Evolutionary conservation across 2,113 vertebrate species (phyloP), one percentile per base, ranked within the genome.

Genomic region (Xiphorhynchus elegans): DNA sequence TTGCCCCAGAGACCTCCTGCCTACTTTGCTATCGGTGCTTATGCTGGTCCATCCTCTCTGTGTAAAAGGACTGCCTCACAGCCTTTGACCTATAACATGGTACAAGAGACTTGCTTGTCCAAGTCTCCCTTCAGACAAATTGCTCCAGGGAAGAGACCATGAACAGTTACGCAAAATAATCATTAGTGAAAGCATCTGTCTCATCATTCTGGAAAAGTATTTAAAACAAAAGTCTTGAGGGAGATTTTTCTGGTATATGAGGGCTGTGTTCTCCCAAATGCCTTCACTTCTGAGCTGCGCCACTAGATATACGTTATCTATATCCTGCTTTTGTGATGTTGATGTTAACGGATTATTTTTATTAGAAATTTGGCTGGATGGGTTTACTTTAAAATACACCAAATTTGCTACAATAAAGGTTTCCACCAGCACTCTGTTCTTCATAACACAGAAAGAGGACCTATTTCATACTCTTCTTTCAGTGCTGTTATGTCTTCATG

Each of bases 321-420:
- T 55, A 17, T 87, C 76, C 49, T 75, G 16, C 28, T 74, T 87
- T 89, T 93, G 80, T 39, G 4, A 29, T 86, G 39, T 12, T 96
- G 40, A 76, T 24, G 40, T 53, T 78, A 55, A 55, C 33, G 11
- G 28, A 49, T 15, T 49, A 31, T 59, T 92, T 92, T 93, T 69
- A 78, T 72, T 78, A 85, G 55, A 62, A 87, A 67, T 58, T 49
- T 68, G 19, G 28, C 26, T 59, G 37, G 23, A 59, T 53, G 73
- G 68, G 19, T 92, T 96, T 89, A 91, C 93, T 95, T 96, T 96
- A 95, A 97, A 97, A 97, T 95, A 95, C 86, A 90, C 35, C 20
- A 94, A 95, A 95, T 96, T 96, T 96, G 35, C 42, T 97, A 76
- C 76, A 96, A 31, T 87, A 91, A 95, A 92, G 39, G 91, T 83